These are phyloP conservation scores for Clarias gariepinus DNA, from an alignment of 2,113 vertebrate species.

Conservation along the genomic window DNA sequence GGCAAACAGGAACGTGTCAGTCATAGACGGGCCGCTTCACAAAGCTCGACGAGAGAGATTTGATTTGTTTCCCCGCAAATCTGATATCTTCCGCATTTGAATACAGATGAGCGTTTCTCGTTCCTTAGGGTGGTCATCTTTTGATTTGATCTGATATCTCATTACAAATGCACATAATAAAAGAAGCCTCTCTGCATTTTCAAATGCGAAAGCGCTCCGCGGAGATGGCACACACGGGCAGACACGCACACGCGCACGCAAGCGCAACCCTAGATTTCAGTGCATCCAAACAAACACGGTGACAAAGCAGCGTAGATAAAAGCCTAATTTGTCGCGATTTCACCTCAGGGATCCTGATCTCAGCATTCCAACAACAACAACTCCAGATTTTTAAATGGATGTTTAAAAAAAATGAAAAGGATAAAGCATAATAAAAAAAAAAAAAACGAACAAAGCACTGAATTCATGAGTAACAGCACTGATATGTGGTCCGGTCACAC, in stretches of 20 bases:
- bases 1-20: constrained; percentile 44
- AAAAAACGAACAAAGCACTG: constrained; percentile 58
- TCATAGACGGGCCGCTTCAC: constrained; percentile 28
- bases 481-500: constrained; percentile 57
- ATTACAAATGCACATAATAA: constrained; percentile 60
- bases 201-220: constrained; percentile 36
- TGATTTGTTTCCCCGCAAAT: constrained; percentile 36
- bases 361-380: constrained; percentile 65
- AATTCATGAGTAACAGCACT: constrained; percentile 59
- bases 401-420: constrained; percentile 52
- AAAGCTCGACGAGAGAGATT: constrained; percentile 18
- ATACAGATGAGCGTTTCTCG: constrained; percentile 45
- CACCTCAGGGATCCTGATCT: constrained; percentile 68
- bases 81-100: constrained; percentile 8
- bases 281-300: constrained; percentile 54
- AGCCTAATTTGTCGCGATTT: constrained; percentile 69
- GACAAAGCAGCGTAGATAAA: constrained; percentile 72
- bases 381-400: constrained; percentile 48
- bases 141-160: constrained; percentile 57
- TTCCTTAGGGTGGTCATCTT: constrained; percentile 38
- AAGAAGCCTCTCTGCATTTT: constrained; percentile 53
- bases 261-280: constrained; percentile 29
- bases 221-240: not conserved
- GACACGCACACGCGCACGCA: constrained; percentile 8
- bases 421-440: too few relatives aligned